Base-by-base conservation (phyloP, 1,140 invertebrate genomes). In the Epicauta chinensis region DNA sequence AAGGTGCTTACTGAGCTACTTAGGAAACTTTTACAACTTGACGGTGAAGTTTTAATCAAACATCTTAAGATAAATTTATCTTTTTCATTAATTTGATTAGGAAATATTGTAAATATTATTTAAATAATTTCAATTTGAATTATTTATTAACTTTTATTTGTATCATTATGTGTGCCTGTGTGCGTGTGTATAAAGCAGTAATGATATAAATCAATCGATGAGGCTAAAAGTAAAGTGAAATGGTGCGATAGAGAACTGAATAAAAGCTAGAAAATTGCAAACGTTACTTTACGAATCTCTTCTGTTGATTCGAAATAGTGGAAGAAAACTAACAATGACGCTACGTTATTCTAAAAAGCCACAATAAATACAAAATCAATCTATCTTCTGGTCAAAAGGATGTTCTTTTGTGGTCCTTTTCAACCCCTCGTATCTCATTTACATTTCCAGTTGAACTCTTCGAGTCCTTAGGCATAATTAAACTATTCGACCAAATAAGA, bases 311-410 rank as follows among this genome's bases (percentile, higher is more conserved):
- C 53, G 47, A 44, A 57, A 53, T 57, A 57, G 16, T 29, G 36
- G 31, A 49, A 23, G 23, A 23, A 23, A 53, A 57, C 50, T 57
- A 57, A 57, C 55, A 57, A 57, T 57, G 55, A 57, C 55, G 38
- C 55, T 50, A 57, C 55, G 45, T 57, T 57, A 53, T 53, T 53
- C 44, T 35, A 57, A 47, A 48, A 40, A 42, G 31, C 34, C 38
- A 34, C 50, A 43, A 57, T 57, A 57, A 57, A 57, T 57, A 57
- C 49, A 40, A 45, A 52, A 57, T 57, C 55, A 57, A 57, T 57
- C 55, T 41, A 57, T 57, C 55, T 57, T 57, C 45, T 48, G 55
- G 55, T 57, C 55, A 57, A 53, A 47, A 50, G 55, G 49, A 53
- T 40, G 50, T 48, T 53, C 45, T 53, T 35, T 38, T 44, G 36